A percentile compares a stretch with the other conserved stretches of the same genome.
These are phyloP conservation scores for Penelope pileata DNA, from an alignment of 2,113 vertebrate species.

Conservation along the genomic window DNA sequence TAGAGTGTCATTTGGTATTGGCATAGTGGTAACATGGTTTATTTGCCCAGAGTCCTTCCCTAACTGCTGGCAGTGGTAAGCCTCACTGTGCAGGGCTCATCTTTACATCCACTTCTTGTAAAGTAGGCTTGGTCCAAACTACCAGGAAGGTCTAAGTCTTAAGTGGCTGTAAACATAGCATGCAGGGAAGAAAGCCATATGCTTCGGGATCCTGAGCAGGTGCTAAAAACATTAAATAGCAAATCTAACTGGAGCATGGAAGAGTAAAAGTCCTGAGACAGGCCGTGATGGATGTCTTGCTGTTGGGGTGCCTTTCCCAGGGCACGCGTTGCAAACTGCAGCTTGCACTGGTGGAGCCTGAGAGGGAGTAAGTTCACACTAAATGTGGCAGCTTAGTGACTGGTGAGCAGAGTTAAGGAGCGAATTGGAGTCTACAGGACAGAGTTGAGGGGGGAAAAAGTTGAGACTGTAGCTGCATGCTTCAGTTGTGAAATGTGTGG, in stretches of 20 bases:
- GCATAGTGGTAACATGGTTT: neutral
- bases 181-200: neutral
- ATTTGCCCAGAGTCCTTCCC: neutral
- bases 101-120: neutral
- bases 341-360: neutral
- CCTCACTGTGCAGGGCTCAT: neutral
- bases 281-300: neutral
- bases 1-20: neutral
- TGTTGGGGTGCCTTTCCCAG: neutral
- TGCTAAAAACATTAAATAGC: neutral
- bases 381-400: neutral
- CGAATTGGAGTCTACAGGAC: neutral
- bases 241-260: neutral
- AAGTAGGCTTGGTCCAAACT: neutral
- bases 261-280: neutral
- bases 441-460: neutral
- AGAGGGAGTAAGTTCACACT: accelerated
- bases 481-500: neutral
- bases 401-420: neutral
- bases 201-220: neutral
- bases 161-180: neutral
- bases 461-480: neutral
- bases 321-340: neutral
- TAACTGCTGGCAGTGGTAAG: neutral
- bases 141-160: neutral